Percentiles rank a stretch among this genome's conserved stretches.
phyloP scores from a whole-genome alignment of 2,888 invertebrate genomes.

The Ormia ochracea region DNA sequence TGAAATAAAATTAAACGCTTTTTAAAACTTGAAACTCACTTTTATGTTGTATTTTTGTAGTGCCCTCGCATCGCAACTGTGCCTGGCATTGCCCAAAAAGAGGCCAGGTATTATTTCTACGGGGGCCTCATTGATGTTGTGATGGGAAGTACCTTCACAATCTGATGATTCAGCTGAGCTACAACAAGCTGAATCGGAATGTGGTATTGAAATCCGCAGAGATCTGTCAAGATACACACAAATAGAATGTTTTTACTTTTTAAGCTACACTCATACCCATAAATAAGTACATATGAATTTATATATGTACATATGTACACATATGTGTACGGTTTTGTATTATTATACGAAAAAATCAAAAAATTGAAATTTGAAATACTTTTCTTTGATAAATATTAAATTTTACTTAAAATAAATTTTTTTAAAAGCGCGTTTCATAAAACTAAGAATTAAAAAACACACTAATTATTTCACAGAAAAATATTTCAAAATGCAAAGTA shows the following conservation, averaged over 20 bases:
- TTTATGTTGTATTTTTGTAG: slow-evolving; percentile 93
- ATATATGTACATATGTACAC: no score
- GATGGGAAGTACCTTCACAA: slow-evolving; percentile 81
- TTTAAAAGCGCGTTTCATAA: background rate
- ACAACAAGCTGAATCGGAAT: slow-evolving; percentile 80
- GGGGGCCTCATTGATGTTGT: slow-evolving; percentile 87
- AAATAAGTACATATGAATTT: no score
- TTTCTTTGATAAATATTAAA: background rate
- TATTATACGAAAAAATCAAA: no score
- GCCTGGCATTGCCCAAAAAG: slow-evolving; percentile 95
- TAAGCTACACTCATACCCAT: no score
- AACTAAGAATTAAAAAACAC: background rate
- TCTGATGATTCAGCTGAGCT: slow-evolving; percentile 85
- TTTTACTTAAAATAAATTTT: no score
- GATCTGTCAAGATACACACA: slow-evolving; percentile 79
- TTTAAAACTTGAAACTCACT: slow-evolving; percentile 76
- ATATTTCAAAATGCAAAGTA: no score
- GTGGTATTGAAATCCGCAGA: slow-evolving; percentile 84
- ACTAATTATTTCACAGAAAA: no score
- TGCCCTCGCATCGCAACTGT: slow-evolving; percentile 92
- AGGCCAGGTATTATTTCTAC: slow-evolving; percentile 96
- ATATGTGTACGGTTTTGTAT: no score
- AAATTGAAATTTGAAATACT: no score
- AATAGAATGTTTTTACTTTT: no score
- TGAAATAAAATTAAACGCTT: background rate